Percentiles rank a stretch among this genome's conserved stretches.
phyloP scores from a whole-genome alignment of 2,888 invertebrate species.

The Drosophila pseudotalamancana region DNA sequence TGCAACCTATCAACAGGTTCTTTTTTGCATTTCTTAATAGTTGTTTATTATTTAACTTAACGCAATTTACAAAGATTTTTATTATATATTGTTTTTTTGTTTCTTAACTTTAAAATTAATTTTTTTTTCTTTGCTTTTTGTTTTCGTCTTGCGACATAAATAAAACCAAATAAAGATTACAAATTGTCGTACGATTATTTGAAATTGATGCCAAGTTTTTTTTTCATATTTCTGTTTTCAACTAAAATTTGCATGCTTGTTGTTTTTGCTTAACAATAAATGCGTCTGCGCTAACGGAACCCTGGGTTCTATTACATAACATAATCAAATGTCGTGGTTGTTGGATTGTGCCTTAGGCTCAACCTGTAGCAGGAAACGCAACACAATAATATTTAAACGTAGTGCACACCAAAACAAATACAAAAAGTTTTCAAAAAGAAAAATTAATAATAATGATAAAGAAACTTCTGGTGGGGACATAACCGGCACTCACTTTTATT shows the following conservation, averaged over 20 bases:
- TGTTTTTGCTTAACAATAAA: conserved; percentile 56
- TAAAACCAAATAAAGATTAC: conserved; percentile 24
- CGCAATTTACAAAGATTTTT: conserved; percentile 75
- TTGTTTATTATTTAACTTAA: conserved; percentile 74
- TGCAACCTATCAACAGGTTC: background rate
- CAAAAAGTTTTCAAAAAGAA: background rate
- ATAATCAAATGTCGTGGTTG: conserved; percentile 34
- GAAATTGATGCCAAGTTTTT: conserved; percentile 19
- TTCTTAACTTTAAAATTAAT: conserved; percentile 46
- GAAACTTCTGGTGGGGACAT: background rate
- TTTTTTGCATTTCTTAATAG: conserved; percentile 46
- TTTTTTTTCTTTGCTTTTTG: conserved; percentile 23
- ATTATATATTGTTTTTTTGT: conserved; percentile 43
- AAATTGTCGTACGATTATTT: conserved; percentile 17
- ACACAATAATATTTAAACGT: conserved; percentile 1
- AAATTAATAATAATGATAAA: background rate
- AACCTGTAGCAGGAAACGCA: conserved; percentile 52
- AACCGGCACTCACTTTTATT: conserved; percentile 14
- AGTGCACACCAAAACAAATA: conserved; percentile 3
- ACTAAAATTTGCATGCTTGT: conserved; percentile 3
- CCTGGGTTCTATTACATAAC: conserved; percentile 46
- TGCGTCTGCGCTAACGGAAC: conserved; percentile 61
- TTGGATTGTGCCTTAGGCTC: conserved; percentile 55
- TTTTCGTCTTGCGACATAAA: conserved; percentile 26
- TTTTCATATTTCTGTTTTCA: conserved; percentile 9